Percentiles rank a stretch among this genome's conserved stretches.
Evolutionary conservation across 2,797 vertebrate genomes (phyloP).

Genomic region (Catharus ustulatus): DNA sequence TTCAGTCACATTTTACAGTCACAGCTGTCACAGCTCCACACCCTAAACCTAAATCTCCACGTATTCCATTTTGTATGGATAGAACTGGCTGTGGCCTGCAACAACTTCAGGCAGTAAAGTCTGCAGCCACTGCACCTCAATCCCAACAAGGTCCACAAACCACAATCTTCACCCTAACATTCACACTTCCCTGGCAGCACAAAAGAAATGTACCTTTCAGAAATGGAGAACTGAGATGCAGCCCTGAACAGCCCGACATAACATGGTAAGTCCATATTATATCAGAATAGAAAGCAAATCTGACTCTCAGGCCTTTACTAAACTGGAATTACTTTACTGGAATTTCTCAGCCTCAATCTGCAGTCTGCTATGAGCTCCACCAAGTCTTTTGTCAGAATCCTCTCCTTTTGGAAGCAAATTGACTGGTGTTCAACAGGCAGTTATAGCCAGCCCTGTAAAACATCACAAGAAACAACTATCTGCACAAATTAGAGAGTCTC

Average conservation of each 20-base stretch:
- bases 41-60: neutral
- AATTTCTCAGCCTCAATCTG: conserved; percentile 23
- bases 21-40: neutral
- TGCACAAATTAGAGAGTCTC: neutral
- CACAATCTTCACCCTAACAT: neutral
- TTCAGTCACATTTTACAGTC: neutral
- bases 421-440: neutral
- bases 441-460: neutral
- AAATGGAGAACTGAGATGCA: neutral
- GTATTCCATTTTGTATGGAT: neutral
- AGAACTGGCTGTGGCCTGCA: neutral
- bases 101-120: neutral
- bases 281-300: conserved; percentile 26
- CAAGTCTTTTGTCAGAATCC: neutral
- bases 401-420: neutral
- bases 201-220: neutral
- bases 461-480: neutral
- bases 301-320: neutral
- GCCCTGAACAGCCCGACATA: neutral
- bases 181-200: neutral
- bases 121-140: neutral
- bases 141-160: neutral
- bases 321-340: neutral
- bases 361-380: neutral
- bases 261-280: neutral